Percentiles rank a stretch among this genome's conserved stretches.
These are phyloP conservation scores for Argyrosomus regius DNA, from an alignment of 2,797 vertebrate species.

Conservation along the genomic window DNA sequence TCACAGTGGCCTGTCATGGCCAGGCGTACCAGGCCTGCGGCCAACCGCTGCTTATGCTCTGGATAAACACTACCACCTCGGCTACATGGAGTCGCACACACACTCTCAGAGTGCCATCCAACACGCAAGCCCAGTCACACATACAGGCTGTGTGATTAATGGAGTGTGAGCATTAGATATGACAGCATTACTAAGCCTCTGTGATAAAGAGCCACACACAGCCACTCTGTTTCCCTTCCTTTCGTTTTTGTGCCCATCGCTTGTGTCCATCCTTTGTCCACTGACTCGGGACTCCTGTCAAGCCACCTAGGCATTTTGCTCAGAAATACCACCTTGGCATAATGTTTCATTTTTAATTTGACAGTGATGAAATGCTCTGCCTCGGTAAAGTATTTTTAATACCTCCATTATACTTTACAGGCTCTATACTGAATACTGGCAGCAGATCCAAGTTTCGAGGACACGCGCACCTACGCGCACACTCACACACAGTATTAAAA, in stretches of 20 bases:
- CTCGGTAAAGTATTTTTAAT: conserved; percentile 66
- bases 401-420: conserved; percentile 59
- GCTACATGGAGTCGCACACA: conserved; percentile 62
- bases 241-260: conserved; percentile 18
- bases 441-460: conserved; percentile 50
- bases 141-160: conserved; percentile 80
- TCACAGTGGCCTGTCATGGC: conserved; percentile 84
- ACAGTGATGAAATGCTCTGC: conserved; percentile 71
- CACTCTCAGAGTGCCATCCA: conserved; percentile 49
- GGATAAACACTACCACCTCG: conserved; percentile 79
- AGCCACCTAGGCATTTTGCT: conserved; percentile 39
- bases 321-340: conserved; percentile 60
- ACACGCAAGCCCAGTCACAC: conserved; percentile 54
- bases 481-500: conserved; percentile 27
- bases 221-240: conserved; percentile 45
- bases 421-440: conserved; percentile 53
- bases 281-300: conserved; percentile 47
- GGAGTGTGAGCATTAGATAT: conserved; percentile 73
- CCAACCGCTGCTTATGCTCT: conserved; percentile 77
- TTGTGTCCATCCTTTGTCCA: conserved; percentile 50
- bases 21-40: conserved; percentile 73
- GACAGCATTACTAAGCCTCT: conserved; percentile 68
- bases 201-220: conserved; percentile 69
- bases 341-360: conserved; percentile 64
- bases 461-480: conserved; percentile 9